phyloP scores from a whole-genome alignment of 2,113 vertebrate species.

The Carollia perspicillata region DNA sequence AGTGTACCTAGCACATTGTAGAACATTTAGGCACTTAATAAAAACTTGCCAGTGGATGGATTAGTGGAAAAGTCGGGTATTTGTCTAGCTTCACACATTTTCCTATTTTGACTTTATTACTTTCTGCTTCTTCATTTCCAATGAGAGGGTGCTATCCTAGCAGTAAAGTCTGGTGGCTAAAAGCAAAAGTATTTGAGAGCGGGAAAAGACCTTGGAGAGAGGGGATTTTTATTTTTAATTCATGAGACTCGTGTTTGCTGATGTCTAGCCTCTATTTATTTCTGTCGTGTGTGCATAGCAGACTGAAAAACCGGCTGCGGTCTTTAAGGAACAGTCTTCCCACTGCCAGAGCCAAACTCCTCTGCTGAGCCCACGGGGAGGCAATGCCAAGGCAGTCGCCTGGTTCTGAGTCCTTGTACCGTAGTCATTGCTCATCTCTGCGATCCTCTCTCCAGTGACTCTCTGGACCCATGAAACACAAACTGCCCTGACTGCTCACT shows the following conservation, averaged over 20 bases:
- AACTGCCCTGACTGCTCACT: neutral
- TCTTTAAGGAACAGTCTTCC: neutral
- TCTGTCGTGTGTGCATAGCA: neutral
- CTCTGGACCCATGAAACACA: neutral
- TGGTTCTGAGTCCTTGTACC: neutral
- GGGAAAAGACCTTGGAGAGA: constrained; percentile 24
- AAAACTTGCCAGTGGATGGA: neutral
- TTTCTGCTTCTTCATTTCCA: constrained; percentile 21
- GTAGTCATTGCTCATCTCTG: neutral
- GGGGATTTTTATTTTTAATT: constrained; percentile 32
- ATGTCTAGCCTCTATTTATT: neutral
- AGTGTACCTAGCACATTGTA: neutral
- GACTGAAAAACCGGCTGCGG: constrained; percentile 14
- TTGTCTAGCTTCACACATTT: neutral
- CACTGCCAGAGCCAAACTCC: neutral
- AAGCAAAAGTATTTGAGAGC: neutral
- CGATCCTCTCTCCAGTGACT: neutral
- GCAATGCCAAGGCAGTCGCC: neutral
- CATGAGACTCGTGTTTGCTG: neutral
- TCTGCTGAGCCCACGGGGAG: neutral
- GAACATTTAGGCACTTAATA: neutral
- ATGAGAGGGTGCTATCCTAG: neutral
- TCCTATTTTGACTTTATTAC: neutral
- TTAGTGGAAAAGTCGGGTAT: neutral
- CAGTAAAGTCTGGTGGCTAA: neutral